Percentiles rank a stretch among this genome's conserved stretches.
Evolutionary conservation across 2,113 vertebrate genomes (phyloP).

Genomic region (Poecile atricapillus): DNA sequence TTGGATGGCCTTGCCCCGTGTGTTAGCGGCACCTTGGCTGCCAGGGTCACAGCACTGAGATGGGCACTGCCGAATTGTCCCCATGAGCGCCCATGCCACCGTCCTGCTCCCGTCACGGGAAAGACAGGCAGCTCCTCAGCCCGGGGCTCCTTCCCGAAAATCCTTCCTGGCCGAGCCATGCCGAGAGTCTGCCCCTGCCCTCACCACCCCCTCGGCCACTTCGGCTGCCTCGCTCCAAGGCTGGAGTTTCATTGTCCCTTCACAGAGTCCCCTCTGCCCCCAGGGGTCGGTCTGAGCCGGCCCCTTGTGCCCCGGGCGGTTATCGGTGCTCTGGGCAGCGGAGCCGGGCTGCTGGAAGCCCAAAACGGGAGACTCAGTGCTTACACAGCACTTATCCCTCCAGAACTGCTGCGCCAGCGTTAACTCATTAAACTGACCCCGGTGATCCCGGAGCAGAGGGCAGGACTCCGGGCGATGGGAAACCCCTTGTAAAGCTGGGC

Average conservation of each 20-base stretch:
- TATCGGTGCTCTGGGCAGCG: neutral
- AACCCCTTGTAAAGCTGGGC: neutral
- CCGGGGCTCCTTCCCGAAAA: rapidly evolving
- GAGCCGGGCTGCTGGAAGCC: neutral
- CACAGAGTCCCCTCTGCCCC: neutral
- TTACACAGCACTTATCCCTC: conserved; percentile 32
- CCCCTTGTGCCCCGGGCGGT: neutral
- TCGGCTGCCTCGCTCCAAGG: neutral
- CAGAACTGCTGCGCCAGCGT: conserved; percentile 41
- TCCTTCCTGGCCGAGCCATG: neutral
- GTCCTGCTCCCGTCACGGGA: rapidly evolving
- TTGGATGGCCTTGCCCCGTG: neutral
- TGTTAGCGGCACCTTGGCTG: neutral
- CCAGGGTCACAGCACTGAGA: rapidly evolving
- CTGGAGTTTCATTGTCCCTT: neutral
- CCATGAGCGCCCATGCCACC: rapidly evolving
- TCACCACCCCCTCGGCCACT: neutral
- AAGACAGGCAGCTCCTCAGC: rapidly evolving
- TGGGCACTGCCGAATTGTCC: rapidly evolving
- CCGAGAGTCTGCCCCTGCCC: neutral
- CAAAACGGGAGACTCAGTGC: neutral
- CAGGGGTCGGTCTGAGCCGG: neutral
- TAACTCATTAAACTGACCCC: conserved; percentile 28
- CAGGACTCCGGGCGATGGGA: neutral
- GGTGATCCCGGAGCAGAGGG: conserved; percentile 22